Conservation (phyloP, 2,113 vertebrate species). For the Oreotrochilus melanogaster region DNA sequence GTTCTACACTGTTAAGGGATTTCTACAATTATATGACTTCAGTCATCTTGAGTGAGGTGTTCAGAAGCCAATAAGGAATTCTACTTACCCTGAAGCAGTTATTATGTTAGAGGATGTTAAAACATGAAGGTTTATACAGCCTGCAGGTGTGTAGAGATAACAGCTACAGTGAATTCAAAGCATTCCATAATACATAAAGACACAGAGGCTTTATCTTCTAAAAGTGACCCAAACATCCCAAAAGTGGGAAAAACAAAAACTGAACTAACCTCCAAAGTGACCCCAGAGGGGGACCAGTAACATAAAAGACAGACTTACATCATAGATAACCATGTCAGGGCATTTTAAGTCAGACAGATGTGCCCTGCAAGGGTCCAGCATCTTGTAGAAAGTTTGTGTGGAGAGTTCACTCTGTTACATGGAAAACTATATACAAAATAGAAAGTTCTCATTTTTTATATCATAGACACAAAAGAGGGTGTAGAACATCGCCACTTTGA, state of each 20-base stretch:
- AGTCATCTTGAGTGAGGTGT: not conserved
- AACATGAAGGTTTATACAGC: not conserved
- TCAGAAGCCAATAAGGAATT: not conserved
- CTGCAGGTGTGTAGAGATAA: not conserved
- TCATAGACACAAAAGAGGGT: accelerated
- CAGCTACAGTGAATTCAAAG: accelerated
- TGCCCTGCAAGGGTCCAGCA: not conserved
- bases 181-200: not conserved
- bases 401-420: not conserved
- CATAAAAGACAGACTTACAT: not conserved
- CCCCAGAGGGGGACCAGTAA: not conserved
- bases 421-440: accelerated
- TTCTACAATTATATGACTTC: not conserved
- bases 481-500: not conserved
- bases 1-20: not conserved
- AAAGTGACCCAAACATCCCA: not conserved
- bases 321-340: not conserved
- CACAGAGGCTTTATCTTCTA: not conserved
- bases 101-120: not conserved
- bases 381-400: accelerated
- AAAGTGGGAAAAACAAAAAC: not conserved
- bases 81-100: not conserved
- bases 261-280: accelerated
- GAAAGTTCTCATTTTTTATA: not conserved
- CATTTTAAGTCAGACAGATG: not conserved